A percentile compares a stretch with the other conserved stretches of the same genome.
These are phyloP conservation scores for Noctuana brunneofusca DNA, from an alignment of 2,888 invertebrate species.

Conservation along the genomic window DNA sequence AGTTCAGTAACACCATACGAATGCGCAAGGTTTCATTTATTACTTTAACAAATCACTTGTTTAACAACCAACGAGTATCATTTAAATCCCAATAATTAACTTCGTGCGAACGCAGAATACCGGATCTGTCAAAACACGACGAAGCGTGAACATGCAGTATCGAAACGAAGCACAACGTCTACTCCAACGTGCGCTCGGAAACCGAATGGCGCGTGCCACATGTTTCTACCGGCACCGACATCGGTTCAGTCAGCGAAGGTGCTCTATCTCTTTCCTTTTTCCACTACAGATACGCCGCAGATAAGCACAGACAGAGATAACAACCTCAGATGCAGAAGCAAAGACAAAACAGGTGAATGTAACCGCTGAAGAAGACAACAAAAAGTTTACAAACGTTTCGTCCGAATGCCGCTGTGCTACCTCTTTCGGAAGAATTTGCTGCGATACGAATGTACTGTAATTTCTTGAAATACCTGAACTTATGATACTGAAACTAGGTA, in stretches of 20 bases:
- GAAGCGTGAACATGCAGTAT: constrained; percentile 55
- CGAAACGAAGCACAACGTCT: constrained; percentile 55
- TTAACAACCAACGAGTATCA: constrained; percentile 25
- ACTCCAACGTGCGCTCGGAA: constrained; percentile 61
- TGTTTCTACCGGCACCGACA: constrained; percentile 59
- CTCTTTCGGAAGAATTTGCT: constrained; percentile 19
- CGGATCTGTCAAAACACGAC: constrained; percentile 69
- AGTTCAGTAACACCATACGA: constrained; percentile 41
- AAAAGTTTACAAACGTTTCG: constrained; percentile 62
- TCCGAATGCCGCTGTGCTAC: constrained; percentile 17
- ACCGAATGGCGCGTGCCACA: constrained; percentile 82
- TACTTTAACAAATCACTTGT: constrained; percentile 9
- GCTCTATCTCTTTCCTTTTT: constrained; percentile 67
- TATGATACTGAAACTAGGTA: not conserved
- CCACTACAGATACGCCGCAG: constrained; percentile 49
- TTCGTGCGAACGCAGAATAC: constrained; percentile 42
- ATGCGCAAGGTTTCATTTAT: constrained; percentile 17
- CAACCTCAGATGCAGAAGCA: constrained; percentile 53
- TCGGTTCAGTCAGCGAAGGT: constrained; percentile 48
- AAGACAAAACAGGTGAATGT: constrained; percentile 72
- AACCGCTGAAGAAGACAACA: constrained; percentile 65
- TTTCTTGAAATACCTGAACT: not conserved
- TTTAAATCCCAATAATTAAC: constrained; percentile 41
- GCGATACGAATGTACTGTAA: not conserved
- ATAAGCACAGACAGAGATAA: constrained; percentile 64